phyloP scores from a whole-genome alignment of 2,888 invertebrate species.

The Hylaea fasciaria region DNA sequence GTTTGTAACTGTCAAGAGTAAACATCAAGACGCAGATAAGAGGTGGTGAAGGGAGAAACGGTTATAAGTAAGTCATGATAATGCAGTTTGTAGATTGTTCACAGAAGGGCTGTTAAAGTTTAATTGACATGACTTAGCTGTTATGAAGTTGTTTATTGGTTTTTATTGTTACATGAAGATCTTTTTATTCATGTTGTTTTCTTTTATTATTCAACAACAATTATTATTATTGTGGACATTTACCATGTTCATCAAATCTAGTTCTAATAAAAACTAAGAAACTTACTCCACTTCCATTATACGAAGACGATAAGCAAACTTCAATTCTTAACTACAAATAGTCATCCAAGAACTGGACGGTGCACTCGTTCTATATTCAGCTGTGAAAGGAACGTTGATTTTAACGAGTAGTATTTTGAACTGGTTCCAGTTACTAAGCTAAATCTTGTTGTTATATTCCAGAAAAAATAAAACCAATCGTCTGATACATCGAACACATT shows the following conservation, averaged over 20 bases:
- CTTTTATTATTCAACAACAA: too few species aligned
- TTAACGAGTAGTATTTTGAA: neutral
- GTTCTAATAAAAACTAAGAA: too few species aligned
- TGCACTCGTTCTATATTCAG: slow-evolving; percentile 8
- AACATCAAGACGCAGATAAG: slow-evolving; percentile 60
- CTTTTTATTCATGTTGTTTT: too few species aligned
- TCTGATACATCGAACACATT: too few species aligned
- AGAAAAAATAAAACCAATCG: too few species aligned
- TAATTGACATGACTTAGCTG: slow-evolving; percentile 35
- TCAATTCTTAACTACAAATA: slow-evolving; percentile 1
- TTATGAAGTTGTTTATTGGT: slow-evolving; percentile 12
- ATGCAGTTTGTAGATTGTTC: slow-evolving; percentile 41
- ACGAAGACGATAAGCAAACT: slow-evolving; percentile 4
- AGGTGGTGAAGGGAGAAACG: slow-evolving; percentile 36
- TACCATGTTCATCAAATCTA: too few species aligned
- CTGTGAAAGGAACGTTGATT: neutral
- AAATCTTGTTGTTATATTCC: too few species aligned
- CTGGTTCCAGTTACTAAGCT: neutral
- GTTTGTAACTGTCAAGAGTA: slow-evolving; percentile 69
- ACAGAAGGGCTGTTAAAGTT: slow-evolving; percentile 28
- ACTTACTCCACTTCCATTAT: neutral
- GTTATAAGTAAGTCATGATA: slow-evolving; percentile 46
- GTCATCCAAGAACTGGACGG: slow-evolving; percentile 4
- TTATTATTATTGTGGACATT: neutral
- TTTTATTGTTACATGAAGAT: too few species aligned